These are phyloP conservation scores for Mongoloraphidia duomilia DNA, from an alignment of 2,888 invertebrate genomes.

Conservation along the genomic window DNA sequence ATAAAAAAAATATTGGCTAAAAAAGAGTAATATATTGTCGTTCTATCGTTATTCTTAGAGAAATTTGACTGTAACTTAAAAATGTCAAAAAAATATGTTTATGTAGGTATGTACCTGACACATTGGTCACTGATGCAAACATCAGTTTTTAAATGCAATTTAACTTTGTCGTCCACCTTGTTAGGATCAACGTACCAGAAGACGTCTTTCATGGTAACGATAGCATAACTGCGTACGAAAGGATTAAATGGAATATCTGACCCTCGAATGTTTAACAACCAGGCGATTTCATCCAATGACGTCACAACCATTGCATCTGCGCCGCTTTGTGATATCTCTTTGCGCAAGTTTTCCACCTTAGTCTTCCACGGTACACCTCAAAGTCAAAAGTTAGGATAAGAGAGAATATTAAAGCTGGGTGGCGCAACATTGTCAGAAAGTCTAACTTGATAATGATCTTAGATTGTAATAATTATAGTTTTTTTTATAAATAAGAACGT, in stretches of 20 bases:
- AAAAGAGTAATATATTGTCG: too few relatives aligned
- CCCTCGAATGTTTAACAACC: slow-evolving; percentile 80
- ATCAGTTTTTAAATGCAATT: slow-evolving; percentile 35
- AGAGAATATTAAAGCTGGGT: too few relatives aligned
- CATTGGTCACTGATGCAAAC: slow-evolving; percentile 44
- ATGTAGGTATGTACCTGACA: slow-evolving; percentile 38
- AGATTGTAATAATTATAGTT: neutral
- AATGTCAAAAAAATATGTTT: neutral
- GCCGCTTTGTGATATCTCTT: slow-evolving; percentile 41
- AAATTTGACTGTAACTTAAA: too few relatives aligned
- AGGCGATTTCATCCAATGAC: slow-evolving; percentile 76
- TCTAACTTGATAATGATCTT: neutral
- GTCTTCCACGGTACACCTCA: slow-evolving; percentile 57
- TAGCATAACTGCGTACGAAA: slow-evolving; percentile 59
- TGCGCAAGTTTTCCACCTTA: slow-evolving; percentile 54
- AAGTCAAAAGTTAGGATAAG: neutral
- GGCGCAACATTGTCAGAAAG: too few relatives aligned
- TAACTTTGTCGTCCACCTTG: slow-evolving; percentile 37
- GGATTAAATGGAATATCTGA: slow-evolving; percentile 71
- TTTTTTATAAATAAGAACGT: neutral
- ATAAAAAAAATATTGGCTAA: neutral
- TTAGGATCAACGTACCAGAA: slow-evolving; percentile 54
- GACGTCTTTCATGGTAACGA: slow-evolving; percentile 48
- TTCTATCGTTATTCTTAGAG: too few relatives aligned
- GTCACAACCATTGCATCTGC: slow-evolving; percentile 73